A percentile compares a stretch with the other conserved stretches of the same genome.
phyloP scores from a whole-genome alignment of 2,797 vertebrate genomes.

The Myotis myotis region DNA sequence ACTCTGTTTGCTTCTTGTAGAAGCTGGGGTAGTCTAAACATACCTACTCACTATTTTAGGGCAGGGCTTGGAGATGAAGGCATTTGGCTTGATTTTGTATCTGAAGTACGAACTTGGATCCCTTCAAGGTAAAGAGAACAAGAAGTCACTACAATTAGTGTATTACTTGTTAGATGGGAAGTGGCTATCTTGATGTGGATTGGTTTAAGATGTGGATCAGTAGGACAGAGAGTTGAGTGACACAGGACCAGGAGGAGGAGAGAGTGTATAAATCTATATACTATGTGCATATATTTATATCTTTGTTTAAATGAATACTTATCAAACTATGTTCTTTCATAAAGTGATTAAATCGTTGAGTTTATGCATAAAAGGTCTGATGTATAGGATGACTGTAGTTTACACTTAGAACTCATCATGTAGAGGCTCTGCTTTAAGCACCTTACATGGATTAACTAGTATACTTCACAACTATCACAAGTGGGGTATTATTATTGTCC shows the following conservation, averaged over 20 bases:
- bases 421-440: not conserved
- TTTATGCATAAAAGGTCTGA: not conserved
- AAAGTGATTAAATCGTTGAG: not conserved
- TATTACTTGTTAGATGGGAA: not conserved
- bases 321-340: not conserved
- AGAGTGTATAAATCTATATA: not conserved
- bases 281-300: not conserved
- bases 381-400: not conserved
- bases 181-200: not conserved
- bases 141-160: not conserved
- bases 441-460: not conserved
- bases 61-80: not conserved
- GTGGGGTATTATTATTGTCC: not conserved
- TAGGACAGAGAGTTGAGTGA: not conserved
- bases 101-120: conserved; percentile 4
- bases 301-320: conserved; percentile 3
- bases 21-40: not conserved
- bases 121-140: not conserved
- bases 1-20: not conserved
- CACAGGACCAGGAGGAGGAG: not conserved
- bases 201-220: not conserved
- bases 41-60: not conserved
- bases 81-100: not conserved
- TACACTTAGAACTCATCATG: not conserved
- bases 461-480: not conserved